Percentiles rank a stretch among this genome's conserved stretches.
Evolutionary conservation across 2,113 vertebrate species (phyloP).

Genomic region (Channa argus): DNA sequence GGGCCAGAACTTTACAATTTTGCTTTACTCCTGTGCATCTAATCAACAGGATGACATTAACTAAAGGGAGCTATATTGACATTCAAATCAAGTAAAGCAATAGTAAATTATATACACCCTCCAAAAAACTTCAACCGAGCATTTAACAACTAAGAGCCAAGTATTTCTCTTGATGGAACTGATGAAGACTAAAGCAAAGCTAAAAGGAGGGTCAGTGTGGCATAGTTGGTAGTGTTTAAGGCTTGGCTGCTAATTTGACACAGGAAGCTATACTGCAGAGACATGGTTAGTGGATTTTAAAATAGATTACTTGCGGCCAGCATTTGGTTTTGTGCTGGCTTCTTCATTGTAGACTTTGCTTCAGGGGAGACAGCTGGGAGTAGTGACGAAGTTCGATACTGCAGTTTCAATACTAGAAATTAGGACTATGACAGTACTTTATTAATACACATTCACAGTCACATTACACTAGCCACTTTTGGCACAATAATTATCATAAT

Average conservation of each 20-base stretch:
- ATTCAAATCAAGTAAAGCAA: no score
- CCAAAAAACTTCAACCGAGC: no score
- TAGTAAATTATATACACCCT: no score
- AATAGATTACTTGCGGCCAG: not conserved
- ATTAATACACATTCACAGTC: conserved; percentile 4
- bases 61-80: no score
- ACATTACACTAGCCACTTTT: conserved; percentile 6
- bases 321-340: not conserved
- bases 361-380: not conserved
- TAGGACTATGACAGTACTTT: not conserved
- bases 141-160: not conserved
- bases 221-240: no score
- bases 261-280: no score
- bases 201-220: no score
- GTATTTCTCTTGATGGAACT: not conserved
- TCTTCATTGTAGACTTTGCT: not conserved
- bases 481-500: conserved; percentile 28
- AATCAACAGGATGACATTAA: no score
- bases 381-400: not conserved
- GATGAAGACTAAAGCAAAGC: not conserved
- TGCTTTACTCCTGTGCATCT: no score
- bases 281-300: no score
- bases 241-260: no score
- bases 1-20: no score
- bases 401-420: not conserved